These are phyloP conservation scores for Corapipo altera DNA, from an alignment of 2,113 vertebrate genomes.

Conservation along the genomic window DNA sequence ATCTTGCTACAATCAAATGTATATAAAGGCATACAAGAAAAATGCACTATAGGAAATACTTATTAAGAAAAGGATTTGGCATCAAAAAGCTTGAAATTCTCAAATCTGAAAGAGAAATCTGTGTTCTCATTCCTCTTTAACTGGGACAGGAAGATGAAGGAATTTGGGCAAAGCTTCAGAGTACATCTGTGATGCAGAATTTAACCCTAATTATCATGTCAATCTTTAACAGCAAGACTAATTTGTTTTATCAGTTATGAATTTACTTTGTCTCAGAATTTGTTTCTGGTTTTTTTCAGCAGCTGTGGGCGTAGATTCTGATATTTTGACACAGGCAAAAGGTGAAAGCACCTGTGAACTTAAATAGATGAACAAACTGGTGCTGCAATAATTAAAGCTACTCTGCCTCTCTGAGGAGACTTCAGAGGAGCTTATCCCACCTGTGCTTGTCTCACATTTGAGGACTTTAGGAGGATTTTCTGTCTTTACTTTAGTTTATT, in stretches of 20 bases:
- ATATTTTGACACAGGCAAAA: neutral
- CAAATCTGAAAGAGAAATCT: neutral
- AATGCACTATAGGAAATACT: neutral
- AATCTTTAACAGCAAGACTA: neutral
- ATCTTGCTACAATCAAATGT: fast-evolving
- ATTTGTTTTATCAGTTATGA: neutral
- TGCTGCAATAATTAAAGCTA: neutral
- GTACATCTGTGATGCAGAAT: neutral
- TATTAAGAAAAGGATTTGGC: neutral
- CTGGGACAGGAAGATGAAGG: neutral
- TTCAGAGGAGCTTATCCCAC: neutral
- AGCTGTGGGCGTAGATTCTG: too few species aligned
- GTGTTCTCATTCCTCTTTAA: neutral
- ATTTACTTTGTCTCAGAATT: neutral
- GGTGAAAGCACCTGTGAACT: neutral
- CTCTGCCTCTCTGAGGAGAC: neutral
- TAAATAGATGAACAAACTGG: neutral
- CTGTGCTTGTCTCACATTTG: neutral
- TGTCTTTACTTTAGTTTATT: neutral
- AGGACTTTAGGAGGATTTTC: neutral
- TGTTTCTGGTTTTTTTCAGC: neutral
- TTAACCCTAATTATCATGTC: neutral
- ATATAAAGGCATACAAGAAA: neutral
- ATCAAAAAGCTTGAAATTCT: neutral
- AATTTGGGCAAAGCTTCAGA: neutral